These are phyloP conservation scores for Pleuronectes platessa DNA, from an alignment of 2,113 vertebrate species.

Conservation along the genomic window DNA sequence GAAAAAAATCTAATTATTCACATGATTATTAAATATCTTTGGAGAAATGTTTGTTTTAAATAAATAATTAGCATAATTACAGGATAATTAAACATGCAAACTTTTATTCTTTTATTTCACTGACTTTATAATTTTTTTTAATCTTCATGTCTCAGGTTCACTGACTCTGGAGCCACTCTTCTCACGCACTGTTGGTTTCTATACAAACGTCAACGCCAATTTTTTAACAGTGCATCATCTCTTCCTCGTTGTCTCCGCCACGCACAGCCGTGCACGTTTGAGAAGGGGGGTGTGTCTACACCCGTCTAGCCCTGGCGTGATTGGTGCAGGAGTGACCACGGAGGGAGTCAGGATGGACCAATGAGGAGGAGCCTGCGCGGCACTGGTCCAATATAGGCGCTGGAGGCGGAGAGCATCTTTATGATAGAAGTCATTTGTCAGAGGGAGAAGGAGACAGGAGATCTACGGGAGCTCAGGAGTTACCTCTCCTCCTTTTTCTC, in stretches of 20 bases:
- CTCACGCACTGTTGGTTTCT: not conserved
- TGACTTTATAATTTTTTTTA: too few relatives aligned
- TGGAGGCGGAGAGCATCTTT: conserved; percentile 71
- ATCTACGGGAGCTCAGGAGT: conserved; percentile 54
- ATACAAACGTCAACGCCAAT: too few relatives aligned
- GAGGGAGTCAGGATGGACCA: conserved; percentile 40
- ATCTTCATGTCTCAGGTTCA: too few relatives aligned
- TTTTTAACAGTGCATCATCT: conserved; percentile 20
- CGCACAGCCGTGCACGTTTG: not conserved
- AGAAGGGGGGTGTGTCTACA: conserved; percentile 51
- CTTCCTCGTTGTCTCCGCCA: not conserved
- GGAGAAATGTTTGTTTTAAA: too few relatives aligned
- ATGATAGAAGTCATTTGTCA: conserved; percentile 64
- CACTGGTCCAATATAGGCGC: conserved; percentile 75
- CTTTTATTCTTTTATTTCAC: too few relatives aligned
- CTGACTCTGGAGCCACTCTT: too few relatives aligned
- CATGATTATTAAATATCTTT: too few relatives aligned
- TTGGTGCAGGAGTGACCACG: conserved; percentile 49
- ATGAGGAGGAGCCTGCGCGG: conserved; percentile 58
- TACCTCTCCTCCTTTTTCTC: conserved; percentile 26
- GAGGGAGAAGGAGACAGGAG: conserved; percentile 40
- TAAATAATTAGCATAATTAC: too few relatives aligned
- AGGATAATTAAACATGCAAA: too few relatives aligned
- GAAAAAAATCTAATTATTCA: too few relatives aligned
- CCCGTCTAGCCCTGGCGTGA: not conserved